phyloP scores from a whole-genome alignment of 2,113 vertebrate genomes.

The Heterocephalus glaber region DNA sequence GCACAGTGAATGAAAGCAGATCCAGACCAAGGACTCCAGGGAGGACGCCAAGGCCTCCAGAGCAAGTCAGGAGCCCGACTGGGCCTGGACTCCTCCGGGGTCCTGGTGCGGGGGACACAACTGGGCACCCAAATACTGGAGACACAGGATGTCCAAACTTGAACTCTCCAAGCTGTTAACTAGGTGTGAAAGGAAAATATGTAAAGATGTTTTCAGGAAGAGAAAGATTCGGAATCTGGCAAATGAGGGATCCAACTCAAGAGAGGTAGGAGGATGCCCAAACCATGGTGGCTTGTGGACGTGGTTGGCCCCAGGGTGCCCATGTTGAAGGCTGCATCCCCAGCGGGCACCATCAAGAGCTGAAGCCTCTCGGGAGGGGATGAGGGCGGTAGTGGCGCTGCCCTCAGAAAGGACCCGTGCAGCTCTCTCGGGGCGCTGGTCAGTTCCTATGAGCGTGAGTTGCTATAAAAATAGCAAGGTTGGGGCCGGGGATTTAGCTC shows the following conservation, averaged over 20 bases:
- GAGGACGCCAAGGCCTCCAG: not conserved
- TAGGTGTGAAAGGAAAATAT: not conserved
- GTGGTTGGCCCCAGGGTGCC: no score
- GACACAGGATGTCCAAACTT: not conserved
- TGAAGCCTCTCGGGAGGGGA: not conserved
- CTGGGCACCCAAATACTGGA: not conserved
- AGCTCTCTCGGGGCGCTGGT: no score
- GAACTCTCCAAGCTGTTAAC: not conserved
- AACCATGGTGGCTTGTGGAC: no score
- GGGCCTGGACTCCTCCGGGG: not conserved
- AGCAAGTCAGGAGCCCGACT: not conserved
- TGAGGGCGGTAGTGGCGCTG: not conserved
- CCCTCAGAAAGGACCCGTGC: not conserved
- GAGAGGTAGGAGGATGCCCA: not conserved
- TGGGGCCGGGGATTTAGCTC: no score
- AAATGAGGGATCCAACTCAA: not conserved
- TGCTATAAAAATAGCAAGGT: no score
- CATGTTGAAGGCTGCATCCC: not conserved
- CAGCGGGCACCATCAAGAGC: not conserved
- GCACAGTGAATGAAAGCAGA: not conserved
- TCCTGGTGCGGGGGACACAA: not conserved
- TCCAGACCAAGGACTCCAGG: not conserved
- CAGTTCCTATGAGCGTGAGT: not conserved
- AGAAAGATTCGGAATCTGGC: not conserved
- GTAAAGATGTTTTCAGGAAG: not conserved